These are phyloP conservation scores for Epizoanthus ramosus DNA, from an alignment of 92 coral and sea anemone species.

Conservation along the genomic window DNA sequence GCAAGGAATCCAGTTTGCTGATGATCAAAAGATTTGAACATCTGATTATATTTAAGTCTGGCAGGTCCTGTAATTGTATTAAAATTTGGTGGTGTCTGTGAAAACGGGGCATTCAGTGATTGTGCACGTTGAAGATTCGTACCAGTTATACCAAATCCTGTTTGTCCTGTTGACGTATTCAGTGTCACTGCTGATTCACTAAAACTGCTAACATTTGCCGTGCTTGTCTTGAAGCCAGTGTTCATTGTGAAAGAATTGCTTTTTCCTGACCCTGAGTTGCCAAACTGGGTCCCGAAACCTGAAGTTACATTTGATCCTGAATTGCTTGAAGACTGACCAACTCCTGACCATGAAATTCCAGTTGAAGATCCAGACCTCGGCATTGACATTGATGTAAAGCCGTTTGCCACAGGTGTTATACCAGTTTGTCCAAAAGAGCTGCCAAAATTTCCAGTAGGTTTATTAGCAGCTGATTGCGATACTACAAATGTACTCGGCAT, in stretches of 20 bases:
- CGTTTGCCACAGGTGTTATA: slow-evolving; percentile 58
- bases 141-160: slow-evolving; percentile 41
- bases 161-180: slow-evolving; percentile 32
- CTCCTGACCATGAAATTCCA: slow-evolving; percentile 80
- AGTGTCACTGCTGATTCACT: slow-evolving; percentile 70
- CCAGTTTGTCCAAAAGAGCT: slow-evolving; percentile 57
- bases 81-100: slow-evolving; percentile 28
- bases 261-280: slow-evolving; percentile 36
- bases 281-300: slow-evolving; percentile 59
- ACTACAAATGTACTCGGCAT: slow-evolving; percentile 79
- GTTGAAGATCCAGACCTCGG: slow-evolving; percentile 62
- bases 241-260: slow-evolving; percentile 60
- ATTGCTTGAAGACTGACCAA: slow-evolving; percentile 49
- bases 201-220: slow-evolving; percentile 54
- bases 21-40: slow-evolving; percentile 89
- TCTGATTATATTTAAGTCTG: slow-evolving; percentile 88
- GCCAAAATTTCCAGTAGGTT: slow-evolving; percentile 53
- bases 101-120: slow-evolving; percentile 46
- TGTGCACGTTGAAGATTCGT: slow-evolving; percentile 45
- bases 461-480: slow-evolving; percentile 53
- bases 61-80: slow-evolving; percentile 70
- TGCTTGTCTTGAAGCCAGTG: slow-evolving; percentile 58
- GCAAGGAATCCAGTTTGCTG: slow-evolving; percentile 82
- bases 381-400: slow-evolving; percentile 65
- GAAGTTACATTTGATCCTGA: slow-evolving; percentile 40